phyloP scores from a whole-genome alignment of 1,140 invertebrate genomes.

The Asobara japonica region DNA sequence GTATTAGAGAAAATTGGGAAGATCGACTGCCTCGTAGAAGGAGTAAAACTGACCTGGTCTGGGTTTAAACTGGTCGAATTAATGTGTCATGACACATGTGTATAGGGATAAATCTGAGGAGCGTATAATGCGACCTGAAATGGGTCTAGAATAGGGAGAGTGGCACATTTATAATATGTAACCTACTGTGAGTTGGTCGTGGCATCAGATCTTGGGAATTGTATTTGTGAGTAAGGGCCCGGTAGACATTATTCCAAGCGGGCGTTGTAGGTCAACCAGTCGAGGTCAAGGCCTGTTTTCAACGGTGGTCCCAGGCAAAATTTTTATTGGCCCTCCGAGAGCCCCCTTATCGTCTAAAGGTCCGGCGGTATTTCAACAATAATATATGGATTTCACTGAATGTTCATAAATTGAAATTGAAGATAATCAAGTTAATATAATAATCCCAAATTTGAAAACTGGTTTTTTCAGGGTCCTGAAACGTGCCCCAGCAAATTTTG shows the following conservation, averaged over 20 bases:
- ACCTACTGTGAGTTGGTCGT: neutral
- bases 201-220: constrained; percentile 30
- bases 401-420: neutral
- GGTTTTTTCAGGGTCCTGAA: too few species aligned
- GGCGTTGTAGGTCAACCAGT: constrained; percentile 59
- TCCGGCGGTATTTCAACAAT: neutral
- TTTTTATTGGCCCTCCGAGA: neutral
- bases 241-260: constrained; percentile 44
- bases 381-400: neutral
- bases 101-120: neutral
- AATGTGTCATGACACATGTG: too few species aligned
- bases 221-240: neutral
- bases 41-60: too few species aligned
- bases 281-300: constrained; percentile 60
- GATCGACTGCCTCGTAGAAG: too few species aligned
- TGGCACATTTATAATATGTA: neutral
- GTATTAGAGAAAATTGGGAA: too few species aligned
- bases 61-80: too few species aligned
- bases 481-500: too few species aligned
- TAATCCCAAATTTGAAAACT: too few species aligned
- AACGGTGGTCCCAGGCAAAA: constrained; percentile 15
- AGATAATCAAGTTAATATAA: too few species aligned
- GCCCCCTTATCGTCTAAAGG: constrained; percentile 28
- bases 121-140: constrained; percentile 9
- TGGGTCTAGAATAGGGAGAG: neutral